Conservation (phyloP, 2,888 invertebrate genomes). For the Campoplex nolae region DNA sequence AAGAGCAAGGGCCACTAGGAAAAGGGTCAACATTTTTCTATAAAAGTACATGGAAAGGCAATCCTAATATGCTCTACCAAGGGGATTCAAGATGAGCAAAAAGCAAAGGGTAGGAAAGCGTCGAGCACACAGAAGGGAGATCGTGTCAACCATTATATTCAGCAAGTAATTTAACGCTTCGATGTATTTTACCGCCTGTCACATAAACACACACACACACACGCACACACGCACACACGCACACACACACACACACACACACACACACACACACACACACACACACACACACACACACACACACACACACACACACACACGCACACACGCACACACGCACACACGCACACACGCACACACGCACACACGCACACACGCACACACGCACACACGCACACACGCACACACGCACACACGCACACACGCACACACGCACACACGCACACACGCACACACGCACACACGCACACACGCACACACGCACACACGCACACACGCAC, state of each 20-base stretch:
- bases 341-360: conserved; percentile 11
- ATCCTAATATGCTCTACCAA: conserved; percentile 4
- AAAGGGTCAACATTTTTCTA: conserved; percentile 26
- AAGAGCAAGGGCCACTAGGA: conserved; percentile 22
- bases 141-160: conserved; percentile 48
- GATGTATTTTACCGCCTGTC: conserved; percentile 68
- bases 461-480: conserved; percentile 11
- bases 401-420: conserved; percentile 10
- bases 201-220: conserved; percentile 25
- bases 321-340: conserved; percentile 1
- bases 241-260: conserved; percentile 8
- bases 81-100: conserved; percentile 36
- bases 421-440: conserved; percentile 7
- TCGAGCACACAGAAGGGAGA: conserved; percentile 31
- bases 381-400: conserved; percentile 1
- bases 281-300: conserved; percentile 14
- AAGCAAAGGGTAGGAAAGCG: conserved; percentile 34
- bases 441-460: conserved; percentile 1
- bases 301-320: conserved; percentile 8
- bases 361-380: conserved; percentile 5
- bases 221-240: conserved; percentile 11
- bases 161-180: conserved; percentile 72
- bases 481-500: conserved; percentile 5
- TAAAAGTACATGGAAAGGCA: conserved; percentile 25
- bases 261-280: conserved; percentile 3